These are phyloP conservation scores for Aurelia sp. DNA, from an alignment of 30 jellyfish, hydroid and myxozoan genomes.

Conservation along the genomic window DNA sequence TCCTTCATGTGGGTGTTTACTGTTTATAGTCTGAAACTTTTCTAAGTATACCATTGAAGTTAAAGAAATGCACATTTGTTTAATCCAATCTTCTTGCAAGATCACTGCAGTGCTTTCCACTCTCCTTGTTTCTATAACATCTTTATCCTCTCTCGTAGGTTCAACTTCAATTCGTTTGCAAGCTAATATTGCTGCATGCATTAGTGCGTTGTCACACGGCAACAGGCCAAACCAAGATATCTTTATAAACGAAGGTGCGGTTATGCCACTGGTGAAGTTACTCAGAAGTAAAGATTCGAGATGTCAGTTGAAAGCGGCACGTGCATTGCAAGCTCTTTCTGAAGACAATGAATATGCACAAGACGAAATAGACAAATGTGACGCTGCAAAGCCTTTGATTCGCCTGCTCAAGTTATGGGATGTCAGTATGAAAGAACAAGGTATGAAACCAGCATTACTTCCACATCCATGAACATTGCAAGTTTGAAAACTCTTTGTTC, in stretches of 20 bases:
- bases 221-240: constrained; percentile 62
- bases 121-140: not conserved
- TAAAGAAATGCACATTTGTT: too few relatives aligned
- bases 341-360: constrained; percentile 64
- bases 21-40: too few relatives aligned
- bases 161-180: constrained; percentile 61
- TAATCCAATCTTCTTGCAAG: too few relatives aligned
- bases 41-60: too few relatives aligned
- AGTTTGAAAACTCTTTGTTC: too few relatives aligned
- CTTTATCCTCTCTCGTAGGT: constrained; percentile 10
- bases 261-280: constrained; percentile 48
- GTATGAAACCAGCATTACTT: not conserved
- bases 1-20: too few relatives aligned
- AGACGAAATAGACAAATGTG: constrained; percentile 63
- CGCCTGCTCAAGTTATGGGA: constrained; percentile 75
- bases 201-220: constrained; percentile 42
- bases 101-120: not conserved
- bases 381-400: constrained; percentile 68
- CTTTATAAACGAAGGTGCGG: constrained; percentile 50
- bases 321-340: constrained; percentile 62
- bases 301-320: constrained; percentile 78
- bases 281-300: constrained; percentile 56
- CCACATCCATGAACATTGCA: too few relatives aligned
- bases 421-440: constrained; percentile 74
- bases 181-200: constrained; percentile 72